Evolutionary conservation across 2,888 invertebrate genomes (phyloP).

Genomic region (Caenorhabditis drosophilae): DNA sequence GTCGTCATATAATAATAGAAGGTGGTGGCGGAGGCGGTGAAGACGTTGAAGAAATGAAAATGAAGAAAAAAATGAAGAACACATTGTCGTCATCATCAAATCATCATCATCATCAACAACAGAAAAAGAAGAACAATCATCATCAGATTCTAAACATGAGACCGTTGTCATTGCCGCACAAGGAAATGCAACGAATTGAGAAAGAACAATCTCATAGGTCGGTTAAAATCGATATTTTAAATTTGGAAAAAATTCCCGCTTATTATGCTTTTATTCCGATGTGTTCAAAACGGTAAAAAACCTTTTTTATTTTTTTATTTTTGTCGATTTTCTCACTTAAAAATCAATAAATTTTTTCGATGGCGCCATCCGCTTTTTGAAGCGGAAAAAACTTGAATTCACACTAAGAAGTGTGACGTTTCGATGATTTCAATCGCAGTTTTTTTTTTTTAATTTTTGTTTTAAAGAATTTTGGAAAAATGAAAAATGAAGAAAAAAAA

Average conservation of each 20-base stretch:
- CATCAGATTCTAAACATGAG: constrained; percentile 19
- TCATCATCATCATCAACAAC: constrained; percentile 1
- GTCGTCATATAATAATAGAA: constrained; percentile 23
- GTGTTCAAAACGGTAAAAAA: constrained; percentile 18
- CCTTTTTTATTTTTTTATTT: constrained; percentile 1
- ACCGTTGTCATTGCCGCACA: constrained; percentile 31
- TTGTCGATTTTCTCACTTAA: constrained; percentile 1
- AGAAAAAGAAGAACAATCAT: constrained; percentile 5
- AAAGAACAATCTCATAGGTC: constrained; percentile 37
- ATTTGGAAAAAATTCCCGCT: constrained; percentile 10
- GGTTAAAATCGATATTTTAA: constrained; percentile 8
- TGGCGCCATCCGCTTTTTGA: neutral
- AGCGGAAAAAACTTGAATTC: constrained; percentile 1
- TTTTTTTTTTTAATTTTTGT: constrained; percentile 6
- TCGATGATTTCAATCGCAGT: neutral
- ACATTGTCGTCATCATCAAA: constrained; percentile 8
- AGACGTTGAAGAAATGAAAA: neutral
- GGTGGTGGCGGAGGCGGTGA: neutral
- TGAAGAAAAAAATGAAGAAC: neutral
- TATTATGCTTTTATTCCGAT: constrained; percentile 28
- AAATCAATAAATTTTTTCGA: neutral
- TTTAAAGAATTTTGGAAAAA: no score
- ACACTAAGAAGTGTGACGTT: no score
- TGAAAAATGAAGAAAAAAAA: no score
- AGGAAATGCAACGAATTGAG: constrained; percentile 37